These are phyloP conservation scores for Solen grandis DNA, from an alignment of 1,140 invertebrate species.

Conservation along the genomic window DNA sequence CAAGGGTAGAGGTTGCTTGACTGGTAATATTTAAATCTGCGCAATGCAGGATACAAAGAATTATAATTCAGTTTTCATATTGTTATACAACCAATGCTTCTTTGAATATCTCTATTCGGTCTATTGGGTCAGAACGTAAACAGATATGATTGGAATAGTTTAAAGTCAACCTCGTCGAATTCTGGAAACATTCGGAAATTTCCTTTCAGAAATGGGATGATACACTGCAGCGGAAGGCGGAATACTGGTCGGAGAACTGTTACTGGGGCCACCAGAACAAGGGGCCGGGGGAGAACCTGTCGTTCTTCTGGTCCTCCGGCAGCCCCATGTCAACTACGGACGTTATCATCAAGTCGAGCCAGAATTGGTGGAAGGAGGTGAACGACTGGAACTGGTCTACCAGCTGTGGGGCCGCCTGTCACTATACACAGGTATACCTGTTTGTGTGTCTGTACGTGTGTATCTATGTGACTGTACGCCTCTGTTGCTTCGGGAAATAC, in stretches of 20 bases:
- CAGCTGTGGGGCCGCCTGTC: slow-evolving; percentile 37
- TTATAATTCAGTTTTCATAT: too few relatives aligned
- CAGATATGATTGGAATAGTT: background rate
- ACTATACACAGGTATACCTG: slow-evolving; percentile 54
- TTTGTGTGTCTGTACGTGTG: too few relatives aligned
- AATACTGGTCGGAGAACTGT: slow-evolving; percentile 49
- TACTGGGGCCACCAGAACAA: slow-evolving; percentile 45
- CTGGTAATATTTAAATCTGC: too few relatives aligned
- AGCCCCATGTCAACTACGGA: background rate
- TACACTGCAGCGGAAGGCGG: slow-evolving; percentile 21
- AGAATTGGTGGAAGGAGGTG: slow-evolving; percentile 47
- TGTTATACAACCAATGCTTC: background rate
- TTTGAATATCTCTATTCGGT: background rate
- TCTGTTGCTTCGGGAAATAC: too few relatives aligned
- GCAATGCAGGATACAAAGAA: too few relatives aligned
- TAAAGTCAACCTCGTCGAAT: background rate
- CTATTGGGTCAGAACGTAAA: background rate
- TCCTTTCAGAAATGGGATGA: slow-evolving; percentile 30
- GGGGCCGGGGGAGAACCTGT: slow-evolving; percentile 38
- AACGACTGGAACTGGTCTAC: slow-evolving; percentile 44
- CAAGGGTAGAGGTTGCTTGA: too few relatives aligned
- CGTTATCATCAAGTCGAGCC: slow-evolving; percentile 15
- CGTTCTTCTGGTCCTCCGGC: slow-evolving; percentile 19
- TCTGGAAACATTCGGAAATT: background rate
- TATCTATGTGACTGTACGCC: too few relatives aligned